A percentile compares a stretch with the other conserved stretches of the same genome.
Evolutionary conservation across 92 coral and sea anemone genomes (phyloP).

Genomic region (Metridium senile): DNA sequence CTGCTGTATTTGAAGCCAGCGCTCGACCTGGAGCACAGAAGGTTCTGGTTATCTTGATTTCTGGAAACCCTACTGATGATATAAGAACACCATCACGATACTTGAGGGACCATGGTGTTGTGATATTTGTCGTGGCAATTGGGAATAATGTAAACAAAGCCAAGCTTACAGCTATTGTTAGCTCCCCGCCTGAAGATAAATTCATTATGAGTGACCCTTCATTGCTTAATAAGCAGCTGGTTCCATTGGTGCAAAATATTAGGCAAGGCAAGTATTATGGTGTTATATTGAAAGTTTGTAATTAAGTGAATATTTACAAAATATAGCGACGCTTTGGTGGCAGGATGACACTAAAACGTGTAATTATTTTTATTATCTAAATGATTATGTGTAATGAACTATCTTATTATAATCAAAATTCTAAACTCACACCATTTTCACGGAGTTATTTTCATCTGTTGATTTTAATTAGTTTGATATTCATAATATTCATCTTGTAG

Average conservation of each 20-base stretch:
- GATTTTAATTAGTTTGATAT: too few species aligned
- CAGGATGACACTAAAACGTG: too few species aligned
- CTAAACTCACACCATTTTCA: too few species aligned
- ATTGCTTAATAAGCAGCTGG: conserved; percentile 39
- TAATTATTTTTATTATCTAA: too few species aligned
- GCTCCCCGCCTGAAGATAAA: conserved; percentile 65
- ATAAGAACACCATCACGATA: conserved; percentile 61
- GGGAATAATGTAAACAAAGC: conserved; percentile 59
- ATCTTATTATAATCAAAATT: too few species aligned
- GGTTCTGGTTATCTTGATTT: conserved; percentile 67
- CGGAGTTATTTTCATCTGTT: too few species aligned
- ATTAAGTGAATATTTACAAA: too few species aligned
- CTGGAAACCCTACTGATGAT: conserved; percentile 75
- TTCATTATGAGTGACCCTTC: conserved; percentile 44
- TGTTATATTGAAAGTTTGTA: too few species aligned
- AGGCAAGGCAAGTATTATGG: conserved; percentile 65
- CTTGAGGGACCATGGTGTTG: conserved; percentile 71
- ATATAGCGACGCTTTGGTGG: too few species aligned
- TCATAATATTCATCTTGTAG: too few species aligned
- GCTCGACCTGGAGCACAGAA: conserved; percentile 87
- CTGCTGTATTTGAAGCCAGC: conserved; percentile 62
- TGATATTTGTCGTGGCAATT: conserved; percentile 60
- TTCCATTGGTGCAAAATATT: conserved; percentile 65
- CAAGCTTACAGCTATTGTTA: conserved; percentile 66
- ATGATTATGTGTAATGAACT: too few species aligned